These are phyloP conservation scores for Ochotona princeps DNA, from an alignment of 2,113 vertebrate genomes.

Conservation along the genomic window DNA sequence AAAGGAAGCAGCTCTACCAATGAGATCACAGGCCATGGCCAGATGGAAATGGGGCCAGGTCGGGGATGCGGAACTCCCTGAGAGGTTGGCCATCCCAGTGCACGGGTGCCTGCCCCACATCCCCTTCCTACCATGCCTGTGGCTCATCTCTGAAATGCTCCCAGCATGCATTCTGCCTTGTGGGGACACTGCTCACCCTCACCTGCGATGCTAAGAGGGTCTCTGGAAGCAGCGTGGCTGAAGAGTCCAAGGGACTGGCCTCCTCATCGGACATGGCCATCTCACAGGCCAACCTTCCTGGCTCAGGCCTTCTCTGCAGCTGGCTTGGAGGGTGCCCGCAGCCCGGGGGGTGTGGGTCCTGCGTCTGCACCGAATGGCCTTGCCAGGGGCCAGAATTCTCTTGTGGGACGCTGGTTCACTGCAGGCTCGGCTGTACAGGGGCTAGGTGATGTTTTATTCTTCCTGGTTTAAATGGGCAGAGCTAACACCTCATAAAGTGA, in stretches of 20 bases:
- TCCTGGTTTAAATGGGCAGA: conserved; percentile 71
- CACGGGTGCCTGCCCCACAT: background rate
- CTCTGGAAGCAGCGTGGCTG: background rate
- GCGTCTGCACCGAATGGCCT: background rate
- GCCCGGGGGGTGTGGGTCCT: background rate
- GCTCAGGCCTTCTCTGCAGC: background rate
- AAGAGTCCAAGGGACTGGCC: background rate
- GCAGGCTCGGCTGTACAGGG: conserved; percentile 51
- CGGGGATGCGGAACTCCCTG: background rate
- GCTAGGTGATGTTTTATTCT: conserved; percentile 69
- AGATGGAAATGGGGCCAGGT: background rate
- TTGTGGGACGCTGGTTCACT: conserved; percentile 28
- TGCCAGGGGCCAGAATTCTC: conserved; percentile 46
- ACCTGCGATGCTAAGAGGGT: background rate
- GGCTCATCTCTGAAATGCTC: background rate
- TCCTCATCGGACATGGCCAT: background rate
- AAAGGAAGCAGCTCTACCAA: background rate
- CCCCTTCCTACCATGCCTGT: too few species aligned
- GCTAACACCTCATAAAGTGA: conserved; percentile 80
- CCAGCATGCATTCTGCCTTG: background rate
- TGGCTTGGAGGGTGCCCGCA: background rate
- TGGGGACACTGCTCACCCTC: background rate
- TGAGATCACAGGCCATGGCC: background rate
- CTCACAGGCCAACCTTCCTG: background rate
- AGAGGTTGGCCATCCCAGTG: background rate